A percentile compares a stretch with the other conserved stretches of the same genome.
phyloP scores from a whole-genome alignment of 2,797 vertebrate genomes.

The Merluccius polli region DNA sequence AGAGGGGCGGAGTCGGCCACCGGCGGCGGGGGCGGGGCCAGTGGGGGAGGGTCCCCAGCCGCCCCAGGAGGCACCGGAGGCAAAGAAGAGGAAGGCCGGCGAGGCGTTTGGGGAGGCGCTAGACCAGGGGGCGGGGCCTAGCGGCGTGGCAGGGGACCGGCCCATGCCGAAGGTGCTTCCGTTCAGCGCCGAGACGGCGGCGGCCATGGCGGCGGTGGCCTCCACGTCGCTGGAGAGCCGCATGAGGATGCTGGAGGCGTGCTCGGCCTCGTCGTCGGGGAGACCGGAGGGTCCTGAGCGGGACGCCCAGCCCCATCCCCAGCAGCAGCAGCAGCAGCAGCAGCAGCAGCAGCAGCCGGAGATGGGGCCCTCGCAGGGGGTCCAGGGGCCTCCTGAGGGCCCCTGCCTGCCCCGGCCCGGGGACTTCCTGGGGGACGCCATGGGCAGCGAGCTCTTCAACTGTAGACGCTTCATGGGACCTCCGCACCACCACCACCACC shows the following conservation, averaged over 20 bases:
- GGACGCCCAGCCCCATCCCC: conserved; percentile 4
- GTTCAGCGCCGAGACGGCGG: conserved; percentile 77
- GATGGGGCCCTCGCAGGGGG: conserved; percentile 79
- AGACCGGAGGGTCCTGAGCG: conserved; percentile 74
- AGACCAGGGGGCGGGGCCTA: conserved; percentile 63
- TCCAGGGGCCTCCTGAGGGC: conserved; percentile 85
- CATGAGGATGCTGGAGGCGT: conserved; percentile 86
- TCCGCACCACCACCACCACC: conserved; percentile 92
- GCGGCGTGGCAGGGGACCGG: conserved; percentile 56
- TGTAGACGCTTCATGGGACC: conserved; percentile 93
- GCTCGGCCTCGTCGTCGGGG: conserved; percentile 68
- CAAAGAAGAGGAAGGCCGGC: conserved; percentile 86
- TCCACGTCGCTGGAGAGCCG: conserved; percentile 77
- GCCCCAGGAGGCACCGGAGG: conserved; percentile 72
- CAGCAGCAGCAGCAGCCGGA: conserved; percentile 56
- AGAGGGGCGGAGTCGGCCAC: conserved; percentile 79
- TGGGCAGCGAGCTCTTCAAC: conserved; percentile 92
- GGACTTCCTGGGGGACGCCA: conserved; percentile 92
- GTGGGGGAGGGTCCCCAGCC: conserved; percentile 72
- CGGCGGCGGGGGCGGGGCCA: neutral
- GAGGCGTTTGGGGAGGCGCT: conserved; percentile 84
- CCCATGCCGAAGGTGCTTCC: conserved; percentile 77
- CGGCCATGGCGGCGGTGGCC: conserved; percentile 51
- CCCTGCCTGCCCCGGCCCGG: conserved; percentile 81
- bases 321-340: no score